Evolutionary conservation across 2,113 vertebrate genomes (phyloP), one percentile per base, ranked within the genome.

Genomic region (Pterocles gutturalis): DNA sequence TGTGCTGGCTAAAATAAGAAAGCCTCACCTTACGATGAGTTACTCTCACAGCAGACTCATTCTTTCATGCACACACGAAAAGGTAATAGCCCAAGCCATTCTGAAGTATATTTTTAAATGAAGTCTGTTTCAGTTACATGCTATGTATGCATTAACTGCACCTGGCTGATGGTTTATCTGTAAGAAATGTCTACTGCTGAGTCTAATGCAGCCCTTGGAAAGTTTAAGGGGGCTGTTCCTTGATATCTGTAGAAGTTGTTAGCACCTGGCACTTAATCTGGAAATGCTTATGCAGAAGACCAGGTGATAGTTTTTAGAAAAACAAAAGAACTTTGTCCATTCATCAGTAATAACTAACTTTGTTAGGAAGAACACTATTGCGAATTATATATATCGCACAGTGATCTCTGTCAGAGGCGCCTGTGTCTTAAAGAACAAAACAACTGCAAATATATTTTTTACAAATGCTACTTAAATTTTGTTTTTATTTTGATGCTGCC

Each of bases 401-500:
- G 58, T 61, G 72, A 8, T 87, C 53, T 87, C 53, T 81, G 69
- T 78, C 69, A 79, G 78, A 61, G 67, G 34, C 25, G 8, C 53
- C 53, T 75, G 83, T 75, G 67, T 84, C 60, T 87, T 60, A 38
- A 58, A 90, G 28, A 93, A 36, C 34, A 58, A 64, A 96, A 86
- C 55, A 60, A 87, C 41, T 72, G 51, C 83, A 97, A 96, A 97
- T 97, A 95, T 72, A 95, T 97, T 95, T 97, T 96, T 97, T 96
- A 94, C 83, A 89, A 95, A 91, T 31, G 41, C 45, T 46, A 1
- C 55, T 67, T 51, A 9, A 4, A 29, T 67, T 75, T 80, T 79
- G 81, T 4, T 57, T 60, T 97, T 71, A 75, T 93, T 92, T 91
- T 76, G 60, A 20, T 72, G 65, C 51, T 80, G 33, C n/a, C 25